Evolutionary conservation across 2,113 vertebrate species (phyloP), one percentile per base, ranked within the genome.

Genomic region (Hemibagrus wyckioides): DNA sequence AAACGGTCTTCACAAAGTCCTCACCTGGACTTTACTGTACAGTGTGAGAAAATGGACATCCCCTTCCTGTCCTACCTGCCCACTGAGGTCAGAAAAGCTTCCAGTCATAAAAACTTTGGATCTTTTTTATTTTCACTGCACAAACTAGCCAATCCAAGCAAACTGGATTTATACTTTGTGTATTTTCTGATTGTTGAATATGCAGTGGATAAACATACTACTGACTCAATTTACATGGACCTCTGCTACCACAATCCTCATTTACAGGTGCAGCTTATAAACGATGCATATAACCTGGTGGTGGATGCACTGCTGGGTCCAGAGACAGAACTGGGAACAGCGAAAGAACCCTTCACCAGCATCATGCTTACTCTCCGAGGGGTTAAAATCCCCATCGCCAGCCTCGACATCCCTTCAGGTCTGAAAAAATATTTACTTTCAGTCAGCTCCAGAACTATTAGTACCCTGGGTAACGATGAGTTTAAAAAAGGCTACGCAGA

Each of bases 31-130:
- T 93, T 97, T 88, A 96, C 94, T 0, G 94, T 94, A 0, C 96
- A 97, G 92, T 97, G 96, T 0, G 96, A 97, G 91, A 96, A 95
- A 89, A 96, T 96, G 94, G 96, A 97, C 90, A 96, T 97, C 80
- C 96, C 96, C 7, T 97, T 96, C 89, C 93, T 97, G 82, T 96
- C 95, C 65, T 96, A 96, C 89, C 94, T 97, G 87, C 96, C 96
- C 41, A 86, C 93, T 0, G 96, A 97, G 95, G 96, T 97, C 83
- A 94, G 91, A 0, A 17, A 59, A 19, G 69, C 69, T 75, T 75
- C 21, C 13, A 85, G 8, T 30, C 28, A 48, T 63, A 2, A 50
- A 41, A 10, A 63, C 57, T 41, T 17, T 28, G 3, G 21, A 19
- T 5, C 30, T 39, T 44, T 39, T 44, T 41, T 63, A 30, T 52